A percentile compares a stretch with the other conserved stretches of the same genome.
Conservation (phyloP, 2,888 invertebrate species). For the Trichopoda pennipes region DNA sequence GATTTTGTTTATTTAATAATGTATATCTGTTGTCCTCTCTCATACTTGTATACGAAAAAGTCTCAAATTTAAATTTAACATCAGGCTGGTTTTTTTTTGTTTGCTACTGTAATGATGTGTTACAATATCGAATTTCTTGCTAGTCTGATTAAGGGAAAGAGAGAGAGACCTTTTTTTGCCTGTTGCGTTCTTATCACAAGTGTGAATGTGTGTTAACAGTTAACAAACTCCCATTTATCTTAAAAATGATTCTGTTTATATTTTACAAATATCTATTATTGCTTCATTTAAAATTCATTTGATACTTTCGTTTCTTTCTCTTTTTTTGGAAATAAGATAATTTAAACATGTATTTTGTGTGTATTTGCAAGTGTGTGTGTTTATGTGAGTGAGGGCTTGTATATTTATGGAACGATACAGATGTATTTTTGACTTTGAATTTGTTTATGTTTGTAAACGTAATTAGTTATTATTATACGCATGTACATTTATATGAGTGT, state of each 20-base stretch:
- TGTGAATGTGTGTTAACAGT: background rate
- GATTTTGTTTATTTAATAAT: too few relatives aligned
- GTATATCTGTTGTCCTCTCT: too few relatives aligned
- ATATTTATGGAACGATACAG: background rate
- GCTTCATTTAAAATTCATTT: constrained; percentile 20
- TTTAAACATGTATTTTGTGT: background rate
- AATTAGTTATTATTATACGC: constrained; percentile 18
- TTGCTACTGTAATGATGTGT: constrained; percentile 6
- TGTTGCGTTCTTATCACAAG: too few relatives aligned
- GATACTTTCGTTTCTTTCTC: constrained; percentile 25
- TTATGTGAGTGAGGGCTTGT: background rate
- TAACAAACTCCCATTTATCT: background rate
- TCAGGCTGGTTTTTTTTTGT: background rate
- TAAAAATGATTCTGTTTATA: background rate
- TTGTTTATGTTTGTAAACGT: constrained; percentile 42
- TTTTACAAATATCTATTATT: constrained; percentile 16
- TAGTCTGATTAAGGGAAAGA: background rate
- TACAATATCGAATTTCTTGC: constrained; percentile 14
- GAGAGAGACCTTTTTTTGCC: background rate
- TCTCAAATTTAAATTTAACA: background rate
- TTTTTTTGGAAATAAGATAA: too few relatives aligned
- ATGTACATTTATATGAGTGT: background rate
- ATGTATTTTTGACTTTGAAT: constrained; percentile 44
- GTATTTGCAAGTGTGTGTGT: background rate
- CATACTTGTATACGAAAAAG: too few relatives aligned